These are phyloP conservation scores for Ichneumon xanthorius DNA, from an alignment of 2,888 invertebrate species.

Conservation along the genomic window DNA sequence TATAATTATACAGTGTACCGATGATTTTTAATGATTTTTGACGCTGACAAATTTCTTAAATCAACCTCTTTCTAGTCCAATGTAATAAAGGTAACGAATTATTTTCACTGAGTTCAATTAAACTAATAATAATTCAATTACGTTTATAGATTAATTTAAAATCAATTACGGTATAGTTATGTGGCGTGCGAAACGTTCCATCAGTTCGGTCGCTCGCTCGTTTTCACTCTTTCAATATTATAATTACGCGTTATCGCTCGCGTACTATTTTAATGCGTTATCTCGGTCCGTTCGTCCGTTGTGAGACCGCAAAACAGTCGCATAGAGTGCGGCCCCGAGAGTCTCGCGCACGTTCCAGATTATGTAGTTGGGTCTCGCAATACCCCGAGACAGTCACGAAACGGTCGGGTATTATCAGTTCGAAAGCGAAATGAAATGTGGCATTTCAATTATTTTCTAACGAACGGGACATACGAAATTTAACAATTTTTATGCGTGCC, in stretches of 20 bases:
- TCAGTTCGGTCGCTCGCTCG: conserved; percentile 34
- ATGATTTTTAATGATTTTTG: background rate
- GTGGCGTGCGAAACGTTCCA: conserved; percentile 14
- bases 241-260: conserved; percentile 80
- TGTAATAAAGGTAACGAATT: background rate
- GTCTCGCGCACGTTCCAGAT: conserved; percentile 29
- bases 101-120: background rate
- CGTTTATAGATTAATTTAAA: background rate
- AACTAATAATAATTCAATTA: background rate
- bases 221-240: conserved; percentile 75
- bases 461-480: background rate
- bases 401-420: background rate
- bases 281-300: conserved; percentile 80
- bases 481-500: background rate
- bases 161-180: background rate
- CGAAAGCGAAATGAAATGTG: background rate
- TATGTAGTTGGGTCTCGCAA: conserved; percentile 33
- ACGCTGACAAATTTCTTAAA: background rate
- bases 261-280: conserved; percentile 82
- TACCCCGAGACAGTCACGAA: conserved; percentile 15
- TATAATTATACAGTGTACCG: background rate
- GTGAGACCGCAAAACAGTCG: conserved; percentile 75
- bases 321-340: conserved; percentile 31
- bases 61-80: background rate
- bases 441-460: background rate